Evolutionary conservation across 2,888 invertebrate genomes (phyloP), one percentile per base, ranked within the genome.

Genomic region (Tanypteryx hageni): DNA sequence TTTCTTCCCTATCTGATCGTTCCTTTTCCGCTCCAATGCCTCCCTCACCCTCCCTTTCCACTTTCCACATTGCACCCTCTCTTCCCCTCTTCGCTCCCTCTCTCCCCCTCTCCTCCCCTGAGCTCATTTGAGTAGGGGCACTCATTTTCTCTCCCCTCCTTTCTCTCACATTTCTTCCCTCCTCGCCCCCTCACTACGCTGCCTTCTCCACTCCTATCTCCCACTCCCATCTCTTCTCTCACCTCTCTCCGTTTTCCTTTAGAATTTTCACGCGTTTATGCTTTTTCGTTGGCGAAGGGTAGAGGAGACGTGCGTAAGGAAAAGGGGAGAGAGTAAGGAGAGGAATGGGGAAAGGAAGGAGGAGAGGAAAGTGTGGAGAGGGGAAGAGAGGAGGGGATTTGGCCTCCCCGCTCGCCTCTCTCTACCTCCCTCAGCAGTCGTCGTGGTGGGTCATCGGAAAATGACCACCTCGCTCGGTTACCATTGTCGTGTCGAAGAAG

Each of bases 391-490:
- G n/a, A n/a, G n/a, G n/a, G n/a, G n/a, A n/a, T n/a, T n/a, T 18
- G 31, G 31, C 13, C 16, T 82, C 82, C 82, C 27, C 31, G 16
- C 22, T 86, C 31, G 22, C 86, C 61, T 7, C 56, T 3, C 8
- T 16, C 16, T 9, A 27, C 85, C 22, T 27, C 61, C 44, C 44
- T 83, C 14, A 16, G 83, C 83, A n/a, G 16, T 83, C 83, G 14
- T 22, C 61, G 86, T 31, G 86, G 86, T 86, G 61, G 86, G 86
- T 86, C 86, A 86, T 16, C 31, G 83, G 57, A 44, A 57, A 83
- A 56, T 57, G 83, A 64, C 7, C 64, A 44, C 83, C 83, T 11
- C 5, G 0, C 18, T 18, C 13, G 7, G 10, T 18, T 5, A 10
- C 83, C 83, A 56, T 83, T 16, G 86, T 61, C n/a, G 16, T 27